Conservation (phyloP, 2,797 vertebrate genomes). For the Poliocrania exsul region DNA sequence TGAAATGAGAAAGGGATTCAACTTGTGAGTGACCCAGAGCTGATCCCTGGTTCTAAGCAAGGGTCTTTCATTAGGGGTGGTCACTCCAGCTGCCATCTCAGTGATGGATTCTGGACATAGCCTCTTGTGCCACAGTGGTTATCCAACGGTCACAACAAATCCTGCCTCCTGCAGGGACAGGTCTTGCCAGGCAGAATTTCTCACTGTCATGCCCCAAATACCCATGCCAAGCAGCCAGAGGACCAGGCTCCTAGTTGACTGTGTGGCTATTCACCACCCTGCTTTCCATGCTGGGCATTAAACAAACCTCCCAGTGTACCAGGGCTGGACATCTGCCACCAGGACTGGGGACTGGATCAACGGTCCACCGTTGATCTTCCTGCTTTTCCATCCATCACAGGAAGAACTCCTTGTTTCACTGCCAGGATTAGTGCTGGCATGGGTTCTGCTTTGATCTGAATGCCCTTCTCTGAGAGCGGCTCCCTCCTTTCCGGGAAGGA, state of each 20-base stretch:
- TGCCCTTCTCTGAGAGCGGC: background rate
- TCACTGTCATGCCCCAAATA: background rate
- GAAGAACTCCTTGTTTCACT: background rate
- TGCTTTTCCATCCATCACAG: background rate
- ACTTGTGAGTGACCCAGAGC: background rate
- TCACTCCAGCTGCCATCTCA: background rate
- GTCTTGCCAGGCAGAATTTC: background rate
- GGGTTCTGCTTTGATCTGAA: background rate
- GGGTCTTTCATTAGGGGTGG: background rate
- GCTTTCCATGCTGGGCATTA: background rate
- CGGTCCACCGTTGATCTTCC: background rate
- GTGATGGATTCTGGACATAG: background rate
- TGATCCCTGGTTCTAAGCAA: background rate
- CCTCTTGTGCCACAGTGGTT: background rate
- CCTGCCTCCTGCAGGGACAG: background rate
- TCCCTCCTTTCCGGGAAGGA: background rate
- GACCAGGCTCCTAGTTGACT: background rate
- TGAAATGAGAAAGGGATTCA: background rate
- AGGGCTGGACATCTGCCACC: background rate
- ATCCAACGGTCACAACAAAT: background rate
- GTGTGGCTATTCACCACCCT: background rate
- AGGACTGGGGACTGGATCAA: background rate
- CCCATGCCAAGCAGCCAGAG: rapidly evolving
- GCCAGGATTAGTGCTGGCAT: background rate
- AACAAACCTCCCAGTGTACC: conserved; percentile 2